Percentiles rank a stretch among this genome's conserved stretches.
Evolutionary conservation across 2,113 vertebrate genomes (phyloP).

Genomic region (Hippocampus zosterae): DNA sequence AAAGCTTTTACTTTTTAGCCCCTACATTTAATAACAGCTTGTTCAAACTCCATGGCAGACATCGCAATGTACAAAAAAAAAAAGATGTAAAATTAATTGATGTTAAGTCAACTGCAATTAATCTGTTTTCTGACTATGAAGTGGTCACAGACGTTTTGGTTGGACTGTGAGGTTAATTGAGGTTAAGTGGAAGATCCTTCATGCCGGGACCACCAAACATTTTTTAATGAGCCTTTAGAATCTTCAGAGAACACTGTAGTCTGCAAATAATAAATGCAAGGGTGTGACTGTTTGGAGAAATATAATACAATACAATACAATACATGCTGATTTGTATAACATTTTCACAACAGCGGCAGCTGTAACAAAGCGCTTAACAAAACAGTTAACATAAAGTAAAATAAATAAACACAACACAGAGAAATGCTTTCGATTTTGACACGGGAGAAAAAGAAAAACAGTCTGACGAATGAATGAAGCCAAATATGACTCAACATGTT

Average conservation of each 20-base stretch:
- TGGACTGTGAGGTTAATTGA: slow-evolving; percentile 12
- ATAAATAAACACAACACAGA: no score
- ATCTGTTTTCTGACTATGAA: neutral
- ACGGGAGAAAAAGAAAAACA: neutral
- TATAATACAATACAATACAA: neutral
- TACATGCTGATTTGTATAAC: no score
- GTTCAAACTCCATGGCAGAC: no score
- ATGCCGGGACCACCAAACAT: slow-evolving; percentile 25
- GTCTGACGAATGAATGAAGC: neutral
- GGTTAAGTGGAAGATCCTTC: slow-evolving; percentile 34
- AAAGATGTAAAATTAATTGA: no score
- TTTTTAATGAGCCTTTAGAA: slow-evolving; percentile 28
- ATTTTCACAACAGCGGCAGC: no score
- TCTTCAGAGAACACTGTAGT: slow-evolving; percentile 5
- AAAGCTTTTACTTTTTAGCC: neutral
- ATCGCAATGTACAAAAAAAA: no score
- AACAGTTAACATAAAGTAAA: no score
- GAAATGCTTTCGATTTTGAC: slow-evolving; percentile 4
- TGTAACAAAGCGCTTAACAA: no score
- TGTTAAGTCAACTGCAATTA: no score
- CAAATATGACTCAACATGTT: slow-evolving; percentile 23
- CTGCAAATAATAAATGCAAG: slow-evolving; percentile 14
- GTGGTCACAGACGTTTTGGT: neutral
- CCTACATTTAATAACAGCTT: neutral
- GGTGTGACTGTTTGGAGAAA: slow-evolving; percentile 9